These are phyloP conservation scores for Bhutanitis thaidina DNA, from an alignment of 2,888 invertebrate genomes.

Conservation along the genomic window DNA sequence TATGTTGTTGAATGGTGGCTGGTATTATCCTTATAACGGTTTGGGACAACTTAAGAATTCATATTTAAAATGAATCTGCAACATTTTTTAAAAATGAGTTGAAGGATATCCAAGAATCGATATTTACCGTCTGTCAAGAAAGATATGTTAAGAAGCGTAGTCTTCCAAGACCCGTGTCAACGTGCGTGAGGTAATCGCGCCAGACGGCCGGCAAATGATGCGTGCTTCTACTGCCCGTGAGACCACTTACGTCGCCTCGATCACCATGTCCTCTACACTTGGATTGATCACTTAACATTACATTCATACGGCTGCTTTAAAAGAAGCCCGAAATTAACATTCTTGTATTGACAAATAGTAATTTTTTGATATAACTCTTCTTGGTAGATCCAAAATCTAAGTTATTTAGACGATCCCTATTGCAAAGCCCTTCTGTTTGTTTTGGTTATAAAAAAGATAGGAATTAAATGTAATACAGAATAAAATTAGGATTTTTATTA, in stretches of 20 bases:
- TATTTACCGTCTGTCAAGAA: constrained; percentile 46
- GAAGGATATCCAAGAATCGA: constrained; percentile 35
- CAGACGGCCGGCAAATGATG: constrained; percentile 71
- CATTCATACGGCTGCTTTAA: constrained; percentile 19
- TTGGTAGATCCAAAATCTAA: too few relatives aligned
- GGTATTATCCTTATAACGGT: too few relatives aligned
- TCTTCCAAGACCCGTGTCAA: constrained; percentile 53
- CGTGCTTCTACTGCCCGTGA: constrained; percentile 53
- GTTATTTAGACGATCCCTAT: too few relatives aligned
- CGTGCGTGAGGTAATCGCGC: constrained; percentile 52
- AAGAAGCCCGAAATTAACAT: constrained; percentile 4
- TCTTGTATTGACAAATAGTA: not conserved
- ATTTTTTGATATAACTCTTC: too few relatives aligned
- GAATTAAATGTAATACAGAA: too few relatives aligned
- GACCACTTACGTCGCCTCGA: constrained; percentile 65
- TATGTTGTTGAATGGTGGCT: too few relatives aligned
- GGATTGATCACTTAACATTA: constrained; percentile 44
- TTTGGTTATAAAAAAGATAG: too few relatives aligned
- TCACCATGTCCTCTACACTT: constrained; percentile 52
- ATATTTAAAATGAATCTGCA: not conserved
- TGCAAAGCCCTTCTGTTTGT: too few relatives aligned
- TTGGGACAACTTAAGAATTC: too few relatives aligned
- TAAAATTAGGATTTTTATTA: too few relatives aligned
- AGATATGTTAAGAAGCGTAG: constrained; percentile 46
- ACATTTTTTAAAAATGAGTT: constrained; percentile 8